These are phyloP conservation scores for Caenorhabditis remanei DNA, from an alignment of 1,140 invertebrate species.

Conservation along the genomic window DNA sequence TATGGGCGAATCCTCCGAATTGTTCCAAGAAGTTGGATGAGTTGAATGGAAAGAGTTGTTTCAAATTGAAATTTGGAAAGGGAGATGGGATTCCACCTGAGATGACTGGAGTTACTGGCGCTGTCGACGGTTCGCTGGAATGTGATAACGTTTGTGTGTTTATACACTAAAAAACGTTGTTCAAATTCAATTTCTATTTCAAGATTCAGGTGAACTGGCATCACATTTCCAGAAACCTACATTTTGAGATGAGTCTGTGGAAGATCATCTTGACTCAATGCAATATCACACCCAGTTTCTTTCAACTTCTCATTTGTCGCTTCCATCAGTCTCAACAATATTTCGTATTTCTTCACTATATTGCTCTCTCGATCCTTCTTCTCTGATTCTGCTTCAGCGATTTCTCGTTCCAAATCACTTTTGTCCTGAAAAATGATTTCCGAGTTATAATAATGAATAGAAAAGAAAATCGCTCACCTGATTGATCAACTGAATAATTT, in stretches of 20 bases:
- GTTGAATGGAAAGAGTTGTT: neutral
- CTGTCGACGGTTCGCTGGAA: slow-evolving; percentile 10
- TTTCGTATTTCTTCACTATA: slow-evolving; percentile 61
- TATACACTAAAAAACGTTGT: neutral
- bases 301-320: slow-evolving; percentile 65
- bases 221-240: neutral
- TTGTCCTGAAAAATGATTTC: slow-evolving; percentile 61
- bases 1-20: neutral
- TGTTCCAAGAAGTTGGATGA: slow-evolving; percentile 52
- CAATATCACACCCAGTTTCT: slow-evolving; percentile 63
- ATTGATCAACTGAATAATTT: slow-evolving; percentile 67
- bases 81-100: neutral
- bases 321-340: slow-evolving; percentile 58
- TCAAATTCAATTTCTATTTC: neutral
- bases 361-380: slow-evolving; percentile 60
- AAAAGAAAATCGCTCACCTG: slow-evolving; percentile 47
- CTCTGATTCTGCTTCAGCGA: slow-evolving; percentile 58
- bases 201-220: no score
- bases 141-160: neutral
- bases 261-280: slow-evolving; percentile 46
- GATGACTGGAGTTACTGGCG: neutral
- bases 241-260: slow-evolving; percentile 54
- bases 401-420: slow-evolving; percentile 60
- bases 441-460: neutral
- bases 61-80: slow-evolving; percentile 12